phyloP scores from a whole-genome alignment of 2,888 invertebrate species.

The Rhingia rostrata region DNA sequence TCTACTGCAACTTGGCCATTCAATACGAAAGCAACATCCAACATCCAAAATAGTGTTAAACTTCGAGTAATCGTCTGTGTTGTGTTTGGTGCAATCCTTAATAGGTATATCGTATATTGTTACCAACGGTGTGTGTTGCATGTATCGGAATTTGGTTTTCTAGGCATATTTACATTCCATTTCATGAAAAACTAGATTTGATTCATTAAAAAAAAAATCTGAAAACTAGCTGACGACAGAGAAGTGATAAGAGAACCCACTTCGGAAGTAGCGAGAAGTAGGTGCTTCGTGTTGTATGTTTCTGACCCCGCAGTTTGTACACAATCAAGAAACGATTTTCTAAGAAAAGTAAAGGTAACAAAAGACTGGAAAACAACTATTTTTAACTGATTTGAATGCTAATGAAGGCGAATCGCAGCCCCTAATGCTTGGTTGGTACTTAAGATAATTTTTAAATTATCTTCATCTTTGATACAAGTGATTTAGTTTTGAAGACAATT shows the following conservation, averaged over 20 bases:
- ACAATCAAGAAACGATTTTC: neutral
- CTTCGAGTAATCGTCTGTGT: slow-evolving; percentile 17
- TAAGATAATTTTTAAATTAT: too few species aligned
- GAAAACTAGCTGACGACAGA: neutral
- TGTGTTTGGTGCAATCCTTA: neutral
- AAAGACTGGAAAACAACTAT: slow-evolving; percentile 25
- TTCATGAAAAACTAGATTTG: neutral
- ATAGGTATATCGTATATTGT: too few species aligned
- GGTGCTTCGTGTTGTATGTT: neutral
- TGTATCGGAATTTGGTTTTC: slow-evolving; percentile 54
- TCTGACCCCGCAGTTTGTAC: neutral
- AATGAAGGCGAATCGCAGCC: slow-evolving; percentile 7
- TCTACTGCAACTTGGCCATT: neutral
- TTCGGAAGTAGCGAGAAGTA: neutral
- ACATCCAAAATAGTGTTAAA: neutral
- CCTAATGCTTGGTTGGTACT: too few species aligned
- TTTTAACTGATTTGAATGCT: slow-evolving; percentile 33
- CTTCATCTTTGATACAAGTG: too few species aligned
- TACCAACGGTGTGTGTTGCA: neutral
- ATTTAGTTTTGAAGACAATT: too few species aligned
- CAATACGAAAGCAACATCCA: neutral
- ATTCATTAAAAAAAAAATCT: neutral
- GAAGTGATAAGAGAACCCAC: slow-evolving; percentile 49
- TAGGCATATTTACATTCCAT: slow-evolving; percentile 58
- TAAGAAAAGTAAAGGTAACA: slow-evolving; percentile 4